Base-by-base conservation (phyloP, 2,888 invertebrate genomes). In the Iphiclides podalirius region DNA sequence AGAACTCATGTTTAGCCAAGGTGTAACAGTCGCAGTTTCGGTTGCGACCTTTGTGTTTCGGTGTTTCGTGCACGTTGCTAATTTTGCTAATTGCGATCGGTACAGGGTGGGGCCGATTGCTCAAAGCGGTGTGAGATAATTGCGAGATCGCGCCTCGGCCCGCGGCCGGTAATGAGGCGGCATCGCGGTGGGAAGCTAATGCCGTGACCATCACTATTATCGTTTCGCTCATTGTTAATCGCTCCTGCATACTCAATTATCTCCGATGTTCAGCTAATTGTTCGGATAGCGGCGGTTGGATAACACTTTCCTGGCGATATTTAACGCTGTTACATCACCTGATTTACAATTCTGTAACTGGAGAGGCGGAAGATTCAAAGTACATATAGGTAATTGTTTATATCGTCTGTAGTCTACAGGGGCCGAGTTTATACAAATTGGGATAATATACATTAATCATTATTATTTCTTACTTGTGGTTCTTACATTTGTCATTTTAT, bases 181-280 rank as follows among this genome's bases (percentile, higher is more conserved):
- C 34, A 11, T 36, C 41, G 45, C 52, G 52, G 52, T 55, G 54
- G 55, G 55, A 55, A 54, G 53, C 52, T 34, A 35, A 52, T 58
- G 47, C 51, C 58, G 56, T 58, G 56, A 47, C 53, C 38, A 35
- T 39, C 40, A 48, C 54, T 50, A 58, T 56, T 50, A 54, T 48
- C 20, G 31, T 35, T 44, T 50, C n/a, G 35, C 40, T 40, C 35
- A 13, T 35, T 14, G 44, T 35, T 50, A 45, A 50, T 50, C 26
- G 31, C 40, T 40, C 20, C 40, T 45, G 36, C 39, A 41, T 23
- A n/a, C n/a, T 23, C 44, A 36, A 49, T 49, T 34, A 38, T 38
- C 38, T 33, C 33, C 15, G 43, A 16, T 34, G 43, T 43, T 39
- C 43, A 16, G 12, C 36, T 49, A 49, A 43, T 44, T 26, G 34